Conservation (phyloP, 2,797 vertebrate species). For the Euthynnus affinis region DNA sequence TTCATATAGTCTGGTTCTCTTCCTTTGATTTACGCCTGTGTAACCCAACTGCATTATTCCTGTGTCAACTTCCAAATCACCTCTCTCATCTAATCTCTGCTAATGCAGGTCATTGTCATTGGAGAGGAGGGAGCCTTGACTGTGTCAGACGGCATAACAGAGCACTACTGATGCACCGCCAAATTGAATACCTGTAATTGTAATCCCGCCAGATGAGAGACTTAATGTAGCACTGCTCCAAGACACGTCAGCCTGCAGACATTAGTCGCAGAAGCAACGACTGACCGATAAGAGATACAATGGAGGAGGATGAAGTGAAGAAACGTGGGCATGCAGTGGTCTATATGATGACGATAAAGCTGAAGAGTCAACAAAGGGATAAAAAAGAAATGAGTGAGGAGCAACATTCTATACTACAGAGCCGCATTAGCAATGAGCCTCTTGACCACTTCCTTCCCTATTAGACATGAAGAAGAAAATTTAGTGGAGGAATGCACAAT, state of each 20-base stretch:
- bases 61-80: slow-evolving; percentile 37
- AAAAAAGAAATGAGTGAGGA: neutral
- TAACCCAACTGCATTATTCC: slow-evolving; percentile 40
- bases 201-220: slow-evolving; percentile 72
- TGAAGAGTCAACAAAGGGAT: neutral
- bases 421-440: neutral
- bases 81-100: slow-evolving; percentile 52
- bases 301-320: neutral
- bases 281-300: neutral
- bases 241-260: slow-evolving; percentile 34
- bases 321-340: neutral
- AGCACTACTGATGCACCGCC: slow-evolving; percentile 54
- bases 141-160: slow-evolving; percentile 58
- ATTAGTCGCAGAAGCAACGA: slow-evolving; percentile 6
- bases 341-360: neutral
- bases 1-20: neutral
- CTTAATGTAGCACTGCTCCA: slow-evolving; percentile 69
- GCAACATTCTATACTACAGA: neutral
- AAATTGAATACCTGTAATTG: slow-evolving; percentile 79
- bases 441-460: neutral
- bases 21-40: slow-evolving; percentile 1
- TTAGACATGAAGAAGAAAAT: slow-evolving; percentile 14
- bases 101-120: slow-evolving; percentile 63
- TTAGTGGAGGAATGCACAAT: slow-evolving; percentile 12
- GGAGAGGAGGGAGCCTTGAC: slow-evolving; percentile 38